Evolutionary conservation across 2,888 invertebrate species (phyloP), one percentile per base, ranked within the genome.

Genomic region (Entomobrya proxima): DNA sequence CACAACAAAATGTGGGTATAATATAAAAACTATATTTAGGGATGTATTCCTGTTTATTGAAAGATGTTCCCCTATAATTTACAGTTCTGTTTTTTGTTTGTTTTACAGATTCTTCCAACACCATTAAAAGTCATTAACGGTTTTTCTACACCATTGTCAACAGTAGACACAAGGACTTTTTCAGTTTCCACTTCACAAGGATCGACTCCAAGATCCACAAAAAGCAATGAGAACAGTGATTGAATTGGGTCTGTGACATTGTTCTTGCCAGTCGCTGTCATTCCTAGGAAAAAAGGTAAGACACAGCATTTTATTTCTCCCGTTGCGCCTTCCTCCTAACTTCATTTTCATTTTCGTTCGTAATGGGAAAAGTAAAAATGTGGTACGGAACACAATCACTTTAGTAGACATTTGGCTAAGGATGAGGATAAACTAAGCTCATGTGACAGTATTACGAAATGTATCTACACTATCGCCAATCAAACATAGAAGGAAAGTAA

Each of bases 331-430:
- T 40, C 55, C 35, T 74, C 47, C 72, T 27, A 30, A 37, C 75
- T 75, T 72, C 37, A 67, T 67, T 67, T n/a, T 15, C 37, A 37
- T 55, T 55, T 55, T 76, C 40, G 32, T 76, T 58, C 21, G 40
- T 76, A 58, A 76, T 76, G 76, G 55, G n/a, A 55, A 44, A 72
- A 47, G 47, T 30, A 47, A 72, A 76, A 55, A 76, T 58, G 55
- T 58, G 58, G 55, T 55, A 76, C 58, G 18, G 76, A 24, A 58
- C 72, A 72, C 47, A 72, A 72, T 72, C 44, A 30, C 47, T 50
- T 50, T 44, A 1, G n/a, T n/a, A n/a, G 30, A 27, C 44, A 15
- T 47, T 30, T 11, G 30, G n/a, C 7, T 69, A 11, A 40, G 30
- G 30, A 72, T 50, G 18, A n/a, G 21, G 21, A 18, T 55, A 55